Percentiles rank a stretch among this genome's conserved stretches.
These are phyloP conservation scores for Eubasilissa regina DNA, from an alignment of 1,140 invertebrate genomes.

Conservation along the genomic window DNA sequence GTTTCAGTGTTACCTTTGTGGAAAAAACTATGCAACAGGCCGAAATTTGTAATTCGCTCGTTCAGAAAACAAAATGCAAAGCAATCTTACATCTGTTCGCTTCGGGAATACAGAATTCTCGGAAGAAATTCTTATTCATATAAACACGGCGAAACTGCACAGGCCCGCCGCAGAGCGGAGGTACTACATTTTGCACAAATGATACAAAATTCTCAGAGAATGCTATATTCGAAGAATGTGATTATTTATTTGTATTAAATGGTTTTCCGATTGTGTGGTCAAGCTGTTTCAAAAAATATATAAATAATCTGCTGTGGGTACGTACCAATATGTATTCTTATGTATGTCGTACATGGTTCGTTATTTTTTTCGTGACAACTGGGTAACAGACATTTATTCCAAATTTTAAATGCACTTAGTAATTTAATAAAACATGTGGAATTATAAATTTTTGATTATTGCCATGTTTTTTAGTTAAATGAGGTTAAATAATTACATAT, in stretches of 20 bases:
- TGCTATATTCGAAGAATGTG: constrained; percentile 15
- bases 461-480: too few relatives aligned
- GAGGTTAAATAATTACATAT: too few relatives aligned
- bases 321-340: neutral
- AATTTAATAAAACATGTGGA: too few relatives aligned
- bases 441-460: too few relatives aligned
- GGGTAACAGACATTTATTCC: too few relatives aligned
- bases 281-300: too few relatives aligned
- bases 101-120: constrained; percentile 41
- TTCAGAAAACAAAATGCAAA: constrained; percentile 33
- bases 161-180: constrained; percentile 12
- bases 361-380: too few relatives aligned
- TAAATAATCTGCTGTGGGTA: too few relatives aligned
- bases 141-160: constrained; percentile 29
- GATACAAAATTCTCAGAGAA: constrained; percentile 1
- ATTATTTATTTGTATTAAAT: constrained; percentile 28
- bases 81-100: constrained; percentile 41
- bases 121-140: constrained; percentile 47
- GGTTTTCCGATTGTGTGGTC: constrained; percentile 32
- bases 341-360: neutral
- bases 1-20: constrained; percentile 30
- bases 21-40: constrained; percentile 27
- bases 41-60: constrained; percentile 33
- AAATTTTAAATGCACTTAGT: too few relatives aligned
- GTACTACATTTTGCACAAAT: constrained; percentile 9